These are phyloP conservation scores for Apostichopus californicus DNA, from an alignment of 35 echinoderm and acorn worm genomes.

Conservation along the genomic window DNA sequence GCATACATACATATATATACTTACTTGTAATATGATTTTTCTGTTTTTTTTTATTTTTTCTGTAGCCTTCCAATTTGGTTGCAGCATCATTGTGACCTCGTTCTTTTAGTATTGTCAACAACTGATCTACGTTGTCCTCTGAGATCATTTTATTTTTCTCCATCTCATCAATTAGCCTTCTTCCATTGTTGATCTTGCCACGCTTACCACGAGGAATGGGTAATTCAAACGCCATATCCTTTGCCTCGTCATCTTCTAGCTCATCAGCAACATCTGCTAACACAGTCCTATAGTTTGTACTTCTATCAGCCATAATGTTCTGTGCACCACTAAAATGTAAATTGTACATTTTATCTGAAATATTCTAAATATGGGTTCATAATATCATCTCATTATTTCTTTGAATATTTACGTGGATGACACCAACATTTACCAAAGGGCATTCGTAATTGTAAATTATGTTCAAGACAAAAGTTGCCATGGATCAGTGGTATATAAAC, in stretches of 20 bases:
- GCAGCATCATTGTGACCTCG: not conserved
- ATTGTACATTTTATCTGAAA: no score
- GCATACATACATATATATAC: no score
- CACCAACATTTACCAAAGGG: no score
- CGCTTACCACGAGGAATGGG: not conserved
- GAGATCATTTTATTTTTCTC: not conserved
- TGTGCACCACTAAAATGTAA: not conserved
- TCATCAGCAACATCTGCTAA: not conserved
- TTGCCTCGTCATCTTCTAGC: not conserved
- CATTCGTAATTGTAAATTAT: no score
- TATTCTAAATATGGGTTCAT: no score
- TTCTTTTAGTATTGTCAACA: not conserved
- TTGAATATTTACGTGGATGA: no score
- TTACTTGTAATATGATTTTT: no score
- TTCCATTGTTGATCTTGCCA: not conserved
- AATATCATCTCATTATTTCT: no score
- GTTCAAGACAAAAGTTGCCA: no score
- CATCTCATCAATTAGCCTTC: not conserved
- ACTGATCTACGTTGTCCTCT: not conserved
- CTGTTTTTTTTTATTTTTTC: not conserved
- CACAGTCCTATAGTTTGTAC: not conserved
- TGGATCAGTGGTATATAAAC: no score
- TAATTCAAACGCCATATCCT: not conserved
- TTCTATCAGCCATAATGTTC: not conserved
- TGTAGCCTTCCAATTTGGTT: not conserved